Evolutionary conservation across 2,888 invertebrate genomes (phyloP).

Genomic region (Ichneumoninae sp.): DNA sequence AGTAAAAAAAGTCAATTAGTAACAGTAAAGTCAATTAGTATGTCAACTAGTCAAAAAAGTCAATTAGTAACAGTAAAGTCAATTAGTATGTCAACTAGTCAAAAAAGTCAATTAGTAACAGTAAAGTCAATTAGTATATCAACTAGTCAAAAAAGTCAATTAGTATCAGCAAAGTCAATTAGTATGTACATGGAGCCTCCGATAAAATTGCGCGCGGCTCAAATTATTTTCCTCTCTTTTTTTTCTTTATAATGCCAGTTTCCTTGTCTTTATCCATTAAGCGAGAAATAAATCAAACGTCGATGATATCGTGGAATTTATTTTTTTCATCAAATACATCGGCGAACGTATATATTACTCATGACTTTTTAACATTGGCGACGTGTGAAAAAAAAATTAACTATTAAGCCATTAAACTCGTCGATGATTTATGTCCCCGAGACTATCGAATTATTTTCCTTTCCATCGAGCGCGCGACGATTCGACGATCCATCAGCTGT

Average conservation of each 20-base stretch:
- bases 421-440: conserved; percentile 4
- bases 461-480: neutral
- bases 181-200: too few species aligned
- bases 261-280: neutral
- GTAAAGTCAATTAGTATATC: neutral
- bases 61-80: neutral
- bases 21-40: too few species aligned
- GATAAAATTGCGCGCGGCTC: too few species aligned
- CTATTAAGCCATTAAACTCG: conserved; percentile 13
- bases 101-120: too few species aligned
- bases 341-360: neutral
- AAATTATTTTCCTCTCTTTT: neutral
- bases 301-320: neutral
- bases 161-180: too few species aligned
- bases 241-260: neutral
- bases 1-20: too few species aligned
- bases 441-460: conserved; percentile 3
- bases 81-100: neutral
- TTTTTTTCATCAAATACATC: neutral
- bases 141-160: too few species aligned
- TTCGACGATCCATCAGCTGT: neutral
- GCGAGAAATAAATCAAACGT: neutral
- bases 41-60: too few species aligned
- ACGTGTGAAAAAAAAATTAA: neutral
- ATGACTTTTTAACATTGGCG: neutral